These are phyloP conservation scores for Maccullochella peelii DNA, from an alignment of 2,113 vertebrate species.

Conservation along the genomic window DNA sequence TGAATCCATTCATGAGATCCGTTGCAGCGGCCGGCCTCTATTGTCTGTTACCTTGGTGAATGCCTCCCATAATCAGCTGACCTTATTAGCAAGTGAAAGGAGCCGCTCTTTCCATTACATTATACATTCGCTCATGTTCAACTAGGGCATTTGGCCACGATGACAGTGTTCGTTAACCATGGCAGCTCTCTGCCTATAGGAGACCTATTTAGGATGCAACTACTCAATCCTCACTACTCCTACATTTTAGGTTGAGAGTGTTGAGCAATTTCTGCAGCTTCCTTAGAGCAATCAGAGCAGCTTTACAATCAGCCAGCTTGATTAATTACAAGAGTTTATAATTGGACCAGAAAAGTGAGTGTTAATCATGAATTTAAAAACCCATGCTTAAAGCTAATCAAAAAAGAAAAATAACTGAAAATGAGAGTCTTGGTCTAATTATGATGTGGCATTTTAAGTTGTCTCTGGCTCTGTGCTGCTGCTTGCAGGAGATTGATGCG, in stretches of 20 bases:
- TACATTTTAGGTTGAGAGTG: neutral
- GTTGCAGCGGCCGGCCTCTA: conserved; percentile 32
- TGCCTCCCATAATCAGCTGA: conserved; percentile 62
- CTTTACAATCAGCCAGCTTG: too few relatives aligned
- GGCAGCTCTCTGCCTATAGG: conserved; percentile 18
- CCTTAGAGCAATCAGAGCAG: neutral
- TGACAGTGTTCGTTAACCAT: conserved; percentile 21
- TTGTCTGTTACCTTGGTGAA: conserved; percentile 80
- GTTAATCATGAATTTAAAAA: neutral
- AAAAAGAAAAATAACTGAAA: too few relatives aligned
- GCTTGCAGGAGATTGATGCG: conserved; percentile 77
- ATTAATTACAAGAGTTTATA: neutral
- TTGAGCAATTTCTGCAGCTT: neutral
- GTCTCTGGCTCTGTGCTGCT: neutral
- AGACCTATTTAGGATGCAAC: neutral
- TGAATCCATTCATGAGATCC: conserved; percentile 53
- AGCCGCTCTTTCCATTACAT: conserved; percentile 45
- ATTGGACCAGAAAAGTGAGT: neutral
- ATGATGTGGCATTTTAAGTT: neutral
- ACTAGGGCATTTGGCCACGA: conserved; percentile 16
- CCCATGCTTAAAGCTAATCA: neutral
- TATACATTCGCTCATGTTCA: conserved; percentile 65
- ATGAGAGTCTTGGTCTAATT: too few relatives aligned
- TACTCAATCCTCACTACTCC: neutral
- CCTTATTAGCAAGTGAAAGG: conserved; percentile 82